Base-by-base conservation (phyloP, 2,888 invertebrate species). In the Brenthis hecate region DNA sequence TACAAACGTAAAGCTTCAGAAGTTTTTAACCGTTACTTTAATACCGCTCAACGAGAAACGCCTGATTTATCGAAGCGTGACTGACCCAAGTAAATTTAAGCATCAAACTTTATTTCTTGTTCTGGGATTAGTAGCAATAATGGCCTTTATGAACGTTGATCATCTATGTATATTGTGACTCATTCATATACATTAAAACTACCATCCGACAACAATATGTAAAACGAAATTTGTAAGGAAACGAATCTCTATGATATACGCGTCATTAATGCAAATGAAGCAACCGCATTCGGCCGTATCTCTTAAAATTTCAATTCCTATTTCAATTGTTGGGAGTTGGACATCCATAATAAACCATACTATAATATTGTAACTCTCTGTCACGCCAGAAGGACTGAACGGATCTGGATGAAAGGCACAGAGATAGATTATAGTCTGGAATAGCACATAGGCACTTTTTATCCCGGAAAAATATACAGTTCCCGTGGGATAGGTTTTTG, bases 51-150 rank as follows among this genome's bases (percentile, higher is more conserved):
- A 63, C 62, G 65, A 56, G 65, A 63, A 72, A 62, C 72, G 58
- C 58, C 65, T 53, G 36, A 69, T 70, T 72, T 70, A 70, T 68
- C 70, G 74, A 72, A 65, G 69, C 74, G 71, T 72, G 69, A 71
- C 70, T 60, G 67, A 66, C 69, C 60, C 63, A 65, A 69, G 66
- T 72, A 66, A 68, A 65, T 73, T 72, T 63, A 68, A 72, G 67
- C 70, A 74, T 74, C 64, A 68, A 74, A 74, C 72, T 72, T 58
- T 72, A 72, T 69, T 65, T 72, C 72, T 70, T 69, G 66, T 61
- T 65, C 56, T 64, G 65, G 50, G 56, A 72, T 69, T 69, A 67
- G 65, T 69, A 66, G 56, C 66, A 16, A 58, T 47, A 58, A 54
- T 32, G 47, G 16, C 53, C 50, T 56, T 63, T 56, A 66, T 57